Evolutionary conservation across 2,888 invertebrate genomes (phyloP), one percentile per base, ranked within the genome.

Genomic region (Steinernema hermaphroditum): DNA sequence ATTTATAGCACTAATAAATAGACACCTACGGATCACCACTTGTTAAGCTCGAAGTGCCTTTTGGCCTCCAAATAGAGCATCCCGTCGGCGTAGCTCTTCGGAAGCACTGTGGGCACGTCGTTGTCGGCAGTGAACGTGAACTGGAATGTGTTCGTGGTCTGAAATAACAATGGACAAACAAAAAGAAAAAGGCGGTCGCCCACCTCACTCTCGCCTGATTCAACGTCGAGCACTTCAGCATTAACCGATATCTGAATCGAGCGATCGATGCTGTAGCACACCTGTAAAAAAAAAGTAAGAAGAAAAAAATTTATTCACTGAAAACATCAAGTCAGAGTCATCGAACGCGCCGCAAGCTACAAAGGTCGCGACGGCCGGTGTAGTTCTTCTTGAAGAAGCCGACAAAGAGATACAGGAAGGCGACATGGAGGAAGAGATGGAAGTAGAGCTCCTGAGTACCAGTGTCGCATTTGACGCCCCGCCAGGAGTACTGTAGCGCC

Each of bases 101-200:
- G 80, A 62, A 81, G 75, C 2, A 80, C 77, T 49, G 57, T 41
- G 8, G 78, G 76, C 57, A 75, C 75, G 27, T 68, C 74, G 12
- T 80, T 76, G 27, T 72, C 68, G 37, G 74, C 57, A 12, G 68
- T 72, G 84, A 91, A 92, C 0, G 92, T 92, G 82, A 91, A 92
- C 83, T 92, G 91, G 83, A 93, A 92, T n/a, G 91, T 89, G 87
- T 92, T 92, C 0, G 92, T 91, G 2, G 92, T 91, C 32, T 75
- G 41, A 34, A 75, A 29, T 14, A 19, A 8, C 22, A 27, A 16
- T 19, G 14, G 19, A 37, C 14, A 19, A n/a, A 62, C 34, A 75
- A 74, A 16, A n/a, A 69, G 9, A 69, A 29, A 4, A n/a, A 12
- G 6, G 27, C 74, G 24, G 24, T 24, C 14, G 6, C 69, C 16